Conservation (phyloP, 1,140 invertebrate genomes). For the Bursaphelenchus mucronatus region DNA sequence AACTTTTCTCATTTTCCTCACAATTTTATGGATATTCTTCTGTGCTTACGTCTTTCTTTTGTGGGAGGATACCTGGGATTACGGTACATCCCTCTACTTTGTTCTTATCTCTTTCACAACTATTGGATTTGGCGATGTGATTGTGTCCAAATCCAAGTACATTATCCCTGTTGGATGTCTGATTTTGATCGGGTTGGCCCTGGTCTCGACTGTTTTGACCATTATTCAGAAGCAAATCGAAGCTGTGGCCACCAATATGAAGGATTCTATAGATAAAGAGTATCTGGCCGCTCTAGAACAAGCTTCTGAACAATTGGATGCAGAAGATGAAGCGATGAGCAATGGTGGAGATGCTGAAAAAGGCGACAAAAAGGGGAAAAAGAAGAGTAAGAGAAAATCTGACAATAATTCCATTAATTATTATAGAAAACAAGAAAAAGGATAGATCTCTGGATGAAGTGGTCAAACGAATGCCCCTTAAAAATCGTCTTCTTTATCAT, state of each 20-base stretch:
- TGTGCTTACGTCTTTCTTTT: conserved; percentile 46
- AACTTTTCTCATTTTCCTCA: conserved; percentile 40
- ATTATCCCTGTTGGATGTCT: conserved; percentile 44
- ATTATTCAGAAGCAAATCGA: conserved; percentile 56
- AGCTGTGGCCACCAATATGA: conserved; percentile 43
- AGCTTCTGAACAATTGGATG: conserved; percentile 18
- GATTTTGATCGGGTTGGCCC: conserved; percentile 42
- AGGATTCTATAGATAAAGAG: conserved; percentile 47
- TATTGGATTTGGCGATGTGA: conserved; percentile 44
- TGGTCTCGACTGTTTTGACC: conserved; percentile 49
- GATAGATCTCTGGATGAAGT: conserved; percentile 33
- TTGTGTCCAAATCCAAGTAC: conserved; percentile 45
- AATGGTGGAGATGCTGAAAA: conserved; percentile 29
- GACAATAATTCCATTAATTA: conserved; percentile 8
- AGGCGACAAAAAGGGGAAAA: conserved; percentile 20
- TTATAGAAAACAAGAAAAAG: conserved; percentile 21
- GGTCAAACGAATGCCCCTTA: conserved; percentile 41
- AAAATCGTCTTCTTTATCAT: conserved; percentile 38
- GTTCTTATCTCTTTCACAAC: conserved; percentile 47
- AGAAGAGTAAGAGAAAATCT: conserved; percentile 13
- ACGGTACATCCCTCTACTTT: conserved; percentile 47
- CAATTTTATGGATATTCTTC: conserved; percentile 47
- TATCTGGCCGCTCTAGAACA: conserved; percentile 42
- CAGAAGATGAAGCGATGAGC: conserved; percentile 12
- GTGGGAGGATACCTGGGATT: conserved; percentile 49